These are phyloP conservation scores for Neodiprion lecontei DNA, from an alignment of 1,140 invertebrate species.

Conservation along the genomic window DNA sequence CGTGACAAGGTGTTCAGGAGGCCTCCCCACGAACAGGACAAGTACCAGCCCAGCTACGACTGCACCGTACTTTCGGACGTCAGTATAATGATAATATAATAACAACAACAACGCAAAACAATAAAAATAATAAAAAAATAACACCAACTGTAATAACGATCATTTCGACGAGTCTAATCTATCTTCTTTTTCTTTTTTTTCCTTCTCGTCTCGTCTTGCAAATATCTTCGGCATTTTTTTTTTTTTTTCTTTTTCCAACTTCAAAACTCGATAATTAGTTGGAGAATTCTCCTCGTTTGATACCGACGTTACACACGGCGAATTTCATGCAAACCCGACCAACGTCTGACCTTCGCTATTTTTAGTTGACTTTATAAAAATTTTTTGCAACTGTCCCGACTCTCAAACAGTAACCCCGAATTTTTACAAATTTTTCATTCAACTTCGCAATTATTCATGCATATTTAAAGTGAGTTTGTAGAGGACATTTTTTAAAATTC, in stretches of 20 bases:
- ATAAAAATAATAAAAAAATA: conserved; percentile 1
- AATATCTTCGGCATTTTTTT: background rate
- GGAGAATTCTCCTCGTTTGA: too few species aligned
- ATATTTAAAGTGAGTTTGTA: too few species aligned
- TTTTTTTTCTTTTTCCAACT: background rate
- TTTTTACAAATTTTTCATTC: too few species aligned
- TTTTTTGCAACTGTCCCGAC: too few species aligned
- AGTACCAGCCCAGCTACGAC: conserved; percentile 94
- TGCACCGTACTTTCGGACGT: conserved; percentile 92
- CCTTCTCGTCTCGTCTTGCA: background rate
- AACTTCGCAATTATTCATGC: too few species aligned
- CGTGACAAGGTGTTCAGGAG: conserved; percentile 92
- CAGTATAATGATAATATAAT: conserved; percentile 47
- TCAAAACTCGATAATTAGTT: too few species aligned
- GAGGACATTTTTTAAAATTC: too few species aligned
- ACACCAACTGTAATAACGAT: background rate
- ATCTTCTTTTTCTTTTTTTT: background rate
- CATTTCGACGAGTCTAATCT: background rate
- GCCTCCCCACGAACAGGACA: conserved; percentile 86
- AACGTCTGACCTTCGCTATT: too few species aligned
- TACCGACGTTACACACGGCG: too few species aligned
- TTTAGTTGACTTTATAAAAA: too few species aligned
- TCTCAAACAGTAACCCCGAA: too few species aligned
- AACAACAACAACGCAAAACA: background rate
- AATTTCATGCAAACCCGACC: too few species aligned